phyloP scores from a whole-genome alignment of 2,888 invertebrate species.

The Dioctria rufipes region DNA sequence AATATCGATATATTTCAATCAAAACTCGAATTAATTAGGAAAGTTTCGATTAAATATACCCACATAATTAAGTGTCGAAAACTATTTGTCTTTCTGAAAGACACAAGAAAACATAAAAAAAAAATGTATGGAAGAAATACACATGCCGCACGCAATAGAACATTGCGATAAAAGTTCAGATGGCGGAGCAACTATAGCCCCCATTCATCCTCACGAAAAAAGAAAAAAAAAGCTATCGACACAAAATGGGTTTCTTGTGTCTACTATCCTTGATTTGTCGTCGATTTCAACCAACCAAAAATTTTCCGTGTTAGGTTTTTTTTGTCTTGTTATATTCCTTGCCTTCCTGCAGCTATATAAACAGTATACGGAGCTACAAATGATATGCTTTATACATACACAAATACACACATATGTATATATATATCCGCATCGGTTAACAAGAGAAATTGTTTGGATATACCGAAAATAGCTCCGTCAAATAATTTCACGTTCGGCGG shows the following conservation, averaged over 20 bases:
- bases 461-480: constrained; percentile 35
- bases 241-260: constrained; percentile 16
- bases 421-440: constrained; percentile 19
- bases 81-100: constrained; percentile 35
- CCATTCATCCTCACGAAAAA: constrained; percentile 10
- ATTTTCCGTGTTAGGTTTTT: constrained; percentile 19
- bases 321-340: background rate
- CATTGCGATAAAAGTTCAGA: constrained; percentile 4
- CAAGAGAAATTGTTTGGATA: constrained; percentile 32
- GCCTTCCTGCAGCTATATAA: constrained; percentile 1
- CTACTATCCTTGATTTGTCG: constrained; percentile 32
- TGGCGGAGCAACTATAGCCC: background rate
- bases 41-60: constrained; percentile 1
- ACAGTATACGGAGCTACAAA: too few species aligned
- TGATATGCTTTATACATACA: too few species aligned
- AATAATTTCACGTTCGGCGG: constrained; percentile 39
- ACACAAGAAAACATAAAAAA: background rate
- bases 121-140: background rate
- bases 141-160: constrained; percentile 16
- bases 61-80: constrained; percentile 48
- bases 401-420: too few species aligned
- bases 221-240: background rate
- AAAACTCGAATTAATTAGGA: constrained; percentile 35
- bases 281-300: constrained; percentile 11
- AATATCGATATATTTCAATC: constrained; percentile 43